Evolutionary conservation across 2,113 vertebrate species (phyloP).

Genomic region (Serilophus lunatus): DNA sequence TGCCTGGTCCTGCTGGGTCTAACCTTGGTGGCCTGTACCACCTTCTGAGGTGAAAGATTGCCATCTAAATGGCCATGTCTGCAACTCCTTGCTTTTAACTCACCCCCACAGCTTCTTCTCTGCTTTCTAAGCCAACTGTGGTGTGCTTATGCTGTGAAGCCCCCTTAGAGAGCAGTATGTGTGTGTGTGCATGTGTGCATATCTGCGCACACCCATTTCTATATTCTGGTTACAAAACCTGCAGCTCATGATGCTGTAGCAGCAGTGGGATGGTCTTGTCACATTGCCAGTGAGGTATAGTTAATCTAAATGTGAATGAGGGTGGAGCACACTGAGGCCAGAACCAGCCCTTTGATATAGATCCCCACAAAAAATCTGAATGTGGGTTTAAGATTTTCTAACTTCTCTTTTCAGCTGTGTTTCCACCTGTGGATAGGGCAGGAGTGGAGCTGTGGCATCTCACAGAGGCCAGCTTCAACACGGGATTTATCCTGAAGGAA

Average conservation of each 20-base stretch:
- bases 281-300: background rate
- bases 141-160: background rate
- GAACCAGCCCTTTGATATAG: background rate
- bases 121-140: background rate
- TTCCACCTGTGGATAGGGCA: background rate
- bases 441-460: background rate
- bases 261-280: background rate
- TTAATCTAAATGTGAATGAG: background rate
- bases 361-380: background rate
- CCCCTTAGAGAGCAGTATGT: background rate
- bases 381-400: background rate
- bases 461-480: background rate
- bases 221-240: background rate
- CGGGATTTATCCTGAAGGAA: background rate
- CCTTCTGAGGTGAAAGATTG: background rate
- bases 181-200: background rate
- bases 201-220: background rate
- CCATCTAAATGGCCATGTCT: accelerated
- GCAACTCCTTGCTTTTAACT: background rate
- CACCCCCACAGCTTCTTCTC: background rate
- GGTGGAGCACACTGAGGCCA: background rate
- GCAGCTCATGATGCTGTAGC: background rate
- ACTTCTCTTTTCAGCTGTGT: background rate
- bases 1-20: background rate
- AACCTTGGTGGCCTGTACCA: background rate